Conservation (phyloP, 1,140 invertebrate species). For the Drepana arcuata region DNA sequence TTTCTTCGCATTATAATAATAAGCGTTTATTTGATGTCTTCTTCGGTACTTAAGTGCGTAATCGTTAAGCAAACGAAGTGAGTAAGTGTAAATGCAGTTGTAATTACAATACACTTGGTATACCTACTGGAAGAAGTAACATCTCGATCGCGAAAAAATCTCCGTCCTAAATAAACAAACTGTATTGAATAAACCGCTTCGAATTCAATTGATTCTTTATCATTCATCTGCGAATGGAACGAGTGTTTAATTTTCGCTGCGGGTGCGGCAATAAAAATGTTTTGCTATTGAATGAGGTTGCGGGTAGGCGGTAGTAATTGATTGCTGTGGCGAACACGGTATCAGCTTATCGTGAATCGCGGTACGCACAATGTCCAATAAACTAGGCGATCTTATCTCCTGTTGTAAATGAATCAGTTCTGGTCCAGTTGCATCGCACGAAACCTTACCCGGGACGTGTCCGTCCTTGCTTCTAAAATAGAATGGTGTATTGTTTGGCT, state of each 20-base stretch:
- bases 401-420: constrained; percentile 59
- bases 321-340: constrained; percentile 41
- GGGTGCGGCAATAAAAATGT: constrained; percentile 33
- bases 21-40: too few relatives aligned
- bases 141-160: too few relatives aligned
- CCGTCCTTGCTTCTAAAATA: too few relatives aligned
- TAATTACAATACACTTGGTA: too few relatives aligned
- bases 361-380: constrained; percentile 61
- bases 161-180: constrained; percentile 20
- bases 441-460: constrained; percentile 14
- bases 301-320: constrained; percentile 36
- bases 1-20: too few relatives aligned
- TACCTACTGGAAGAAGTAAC: too few relatives aligned
- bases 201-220: constrained; percentile 37
- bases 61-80: too few relatives aligned
- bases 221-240: constrained; percentile 29
- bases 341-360: constrained; percentile 45
- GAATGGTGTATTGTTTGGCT: too few relatives aligned
- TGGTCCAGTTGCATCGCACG: constrained; percentile 20
- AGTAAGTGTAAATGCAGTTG: too few relatives aligned
- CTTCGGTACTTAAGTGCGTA: too few relatives aligned
- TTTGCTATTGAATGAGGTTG: constrained; percentile 10
- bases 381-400: constrained; percentile 58
- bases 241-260: constrained; percentile 44
- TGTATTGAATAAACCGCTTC: constrained; percentile 24